A percentile compares a stretch with the other conserved stretches of the same genome.
These are phyloP conservation scores for Protonemura montana DNA, from an alignment of 2,888 invertebrate genomes.

Conservation along the genomic window DNA sequence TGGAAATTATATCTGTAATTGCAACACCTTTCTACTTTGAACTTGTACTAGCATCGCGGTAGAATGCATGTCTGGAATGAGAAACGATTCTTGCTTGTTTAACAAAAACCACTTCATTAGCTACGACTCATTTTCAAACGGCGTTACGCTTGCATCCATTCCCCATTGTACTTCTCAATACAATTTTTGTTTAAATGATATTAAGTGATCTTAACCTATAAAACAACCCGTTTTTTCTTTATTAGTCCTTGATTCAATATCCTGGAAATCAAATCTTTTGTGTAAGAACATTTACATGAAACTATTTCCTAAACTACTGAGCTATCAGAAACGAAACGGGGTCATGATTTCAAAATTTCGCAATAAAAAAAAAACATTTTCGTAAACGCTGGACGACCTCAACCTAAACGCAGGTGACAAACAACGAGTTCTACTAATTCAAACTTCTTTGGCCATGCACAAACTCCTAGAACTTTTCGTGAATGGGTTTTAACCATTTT, in stretches of 20 bases:
- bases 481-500: not conserved
- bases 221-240: not conserved
- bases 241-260: constrained; percentile 12
- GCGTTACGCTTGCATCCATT: not conserved
- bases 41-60: not conserved
- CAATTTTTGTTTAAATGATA: not conserved
- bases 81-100: not conserved
- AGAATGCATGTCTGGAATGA: not conserved
- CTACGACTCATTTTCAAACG: not conserved
- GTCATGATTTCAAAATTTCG: not conserved
- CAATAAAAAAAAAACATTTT: not conserved
- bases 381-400: not conserved
- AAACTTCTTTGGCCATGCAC: too few species aligned
- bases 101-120: not conserved
- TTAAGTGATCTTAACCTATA: not conserved
- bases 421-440: not conserved
- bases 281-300: not conserved
- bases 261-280: constrained; percentile 7
- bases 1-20: not conserved
- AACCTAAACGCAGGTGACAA: not conserved
- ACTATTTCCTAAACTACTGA: not conserved
- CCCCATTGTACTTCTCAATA: not conserved
- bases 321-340: not conserved
- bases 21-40: constrained; percentile 12
- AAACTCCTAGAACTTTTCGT: not conserved